Percentiles rank a stretch among this genome's conserved stretches.
phyloP scores from a whole-genome alignment of 2,797 vertebrate species.

The Premnoplex brunnescens region DNA sequence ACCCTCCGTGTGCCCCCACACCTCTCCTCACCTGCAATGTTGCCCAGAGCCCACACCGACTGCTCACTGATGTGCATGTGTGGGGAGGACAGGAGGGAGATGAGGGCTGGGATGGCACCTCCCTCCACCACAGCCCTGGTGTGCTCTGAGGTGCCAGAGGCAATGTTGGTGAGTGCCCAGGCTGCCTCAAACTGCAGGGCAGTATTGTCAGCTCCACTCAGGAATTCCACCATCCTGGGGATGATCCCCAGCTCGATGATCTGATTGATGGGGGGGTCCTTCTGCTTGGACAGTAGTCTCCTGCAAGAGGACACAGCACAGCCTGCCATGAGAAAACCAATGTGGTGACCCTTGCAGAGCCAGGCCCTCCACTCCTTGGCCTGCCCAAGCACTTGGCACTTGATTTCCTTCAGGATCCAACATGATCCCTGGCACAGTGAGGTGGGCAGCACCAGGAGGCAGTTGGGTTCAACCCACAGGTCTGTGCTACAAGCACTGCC shows the following conservation, averaged over 20 bases:
- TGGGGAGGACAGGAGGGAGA: constrained; percentile 83
- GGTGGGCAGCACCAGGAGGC: neutral
- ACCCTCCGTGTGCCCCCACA: neutral
- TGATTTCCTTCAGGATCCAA: accelerated
- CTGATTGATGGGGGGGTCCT: constrained; percentile 83
- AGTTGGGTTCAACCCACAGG: neutral
- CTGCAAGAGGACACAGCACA: constrained; percentile 58
- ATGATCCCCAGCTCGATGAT: constrained; percentile 85
- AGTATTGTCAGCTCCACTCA: constrained; percentile 73
- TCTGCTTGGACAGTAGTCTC: constrained; percentile 85
- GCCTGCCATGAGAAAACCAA: neutral
- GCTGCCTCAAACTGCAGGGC: constrained; percentile 90
- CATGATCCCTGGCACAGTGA: accelerated
- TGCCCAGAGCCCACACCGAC: constrained; percentile 91
- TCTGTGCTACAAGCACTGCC: too few relatives aligned
- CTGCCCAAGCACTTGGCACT: neutral
- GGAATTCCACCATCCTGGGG: constrained; percentile 83
- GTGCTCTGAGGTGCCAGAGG: constrained; percentile 87
- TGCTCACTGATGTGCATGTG: constrained; percentile 88
- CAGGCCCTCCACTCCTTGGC: neutral
- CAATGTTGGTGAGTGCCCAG: constrained; percentile 92
- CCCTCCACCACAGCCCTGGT: constrained; percentile 86
- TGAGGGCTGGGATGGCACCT: constrained; percentile 84
- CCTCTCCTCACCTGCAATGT: constrained; percentile 86
- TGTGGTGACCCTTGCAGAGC: accelerated